These are phyloP conservation scores for Archegozetes longisetosus DNA, from an alignment of 1,140 invertebrate genomes.

Conservation along the genomic window DNA sequence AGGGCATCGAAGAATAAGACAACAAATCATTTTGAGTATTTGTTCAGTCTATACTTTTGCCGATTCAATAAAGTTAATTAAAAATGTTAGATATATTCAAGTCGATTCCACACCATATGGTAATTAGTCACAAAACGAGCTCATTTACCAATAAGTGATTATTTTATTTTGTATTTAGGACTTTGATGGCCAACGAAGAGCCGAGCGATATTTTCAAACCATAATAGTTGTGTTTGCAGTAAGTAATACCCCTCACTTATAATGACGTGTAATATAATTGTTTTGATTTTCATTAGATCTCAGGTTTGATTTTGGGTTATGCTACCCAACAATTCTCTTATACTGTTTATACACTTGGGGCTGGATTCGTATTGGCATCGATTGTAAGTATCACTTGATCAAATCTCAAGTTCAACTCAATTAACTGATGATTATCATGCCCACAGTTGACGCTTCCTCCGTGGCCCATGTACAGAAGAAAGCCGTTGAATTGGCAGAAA, in stretches of 20 bases:
- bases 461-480: conserved; percentile 77
- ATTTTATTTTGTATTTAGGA: conserved; percentile 39
- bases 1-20: too few relatives aligned
- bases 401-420: too few relatives aligned
- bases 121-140: neutral
- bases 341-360: conserved; percentile 78
- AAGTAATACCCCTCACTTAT: conserved; percentile 25
- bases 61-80: too few relatives aligned
- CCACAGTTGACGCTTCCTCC: conserved; percentile 64
- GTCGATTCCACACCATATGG: neutral
- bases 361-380: conserved; percentile 67
- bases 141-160: neutral
- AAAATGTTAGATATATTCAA: too few relatives aligned
- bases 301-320: conserved; percentile 81
- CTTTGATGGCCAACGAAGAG: conserved; percentile 73
- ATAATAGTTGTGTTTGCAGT: conserved; percentile 76
- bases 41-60: too few relatives aligned
- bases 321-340: conserved; percentile 87
- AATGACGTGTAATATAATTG: conserved; percentile 5
- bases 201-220: conserved; percentile 67
- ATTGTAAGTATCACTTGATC: conserved; percentile 44
- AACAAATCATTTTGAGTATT: too few relatives aligned
- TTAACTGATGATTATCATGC: too few relatives aligned
- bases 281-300: conserved; percentile 37
- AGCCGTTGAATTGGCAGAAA: conserved; percentile 80